Conservation (phyloP, 2,888 invertebrate species). For the Tenthredo livida region DNA sequence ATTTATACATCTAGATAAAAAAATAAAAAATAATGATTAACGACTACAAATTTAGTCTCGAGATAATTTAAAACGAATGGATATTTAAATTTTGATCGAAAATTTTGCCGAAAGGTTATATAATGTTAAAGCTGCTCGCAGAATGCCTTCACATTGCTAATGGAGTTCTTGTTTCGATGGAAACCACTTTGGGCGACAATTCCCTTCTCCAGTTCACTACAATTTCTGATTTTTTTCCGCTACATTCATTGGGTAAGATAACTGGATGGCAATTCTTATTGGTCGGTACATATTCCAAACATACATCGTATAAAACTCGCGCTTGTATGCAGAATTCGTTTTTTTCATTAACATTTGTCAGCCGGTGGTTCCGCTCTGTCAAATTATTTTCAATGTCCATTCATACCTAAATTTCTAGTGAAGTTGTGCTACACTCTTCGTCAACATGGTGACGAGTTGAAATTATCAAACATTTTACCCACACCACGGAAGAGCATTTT, state of each 20-base stretch:
- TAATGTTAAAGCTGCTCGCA: neutral
- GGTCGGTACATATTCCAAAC: neutral
- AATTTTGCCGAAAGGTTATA: slow-evolving; percentile 21
- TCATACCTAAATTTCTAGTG: slow-evolving; percentile 26
- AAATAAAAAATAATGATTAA: neutral
- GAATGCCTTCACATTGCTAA: neutral
- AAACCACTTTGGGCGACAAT: neutral
- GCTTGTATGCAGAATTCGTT: neutral
- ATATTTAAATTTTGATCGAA: slow-evolving; percentile 22
- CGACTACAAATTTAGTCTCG: neutral
- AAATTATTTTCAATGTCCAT: slow-evolving; percentile 6
- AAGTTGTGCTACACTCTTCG: neutral
- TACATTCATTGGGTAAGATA: neutral
- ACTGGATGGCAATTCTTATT: neutral
- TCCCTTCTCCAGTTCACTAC: neutral
- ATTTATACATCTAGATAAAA: neutral
- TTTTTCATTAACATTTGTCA: slow-evolving; percentile 22
- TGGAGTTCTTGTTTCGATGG: neutral
- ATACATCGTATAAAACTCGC: neutral
- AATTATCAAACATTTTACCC: neutral
- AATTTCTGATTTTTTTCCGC: neutral
- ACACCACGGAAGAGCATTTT: neutral
- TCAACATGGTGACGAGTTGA: slow-evolving; percentile 19
- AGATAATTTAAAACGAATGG: neutral
- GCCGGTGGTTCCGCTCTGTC: neutral